A percentile compares a stretch with the other conserved stretches of the same genome.
Evolutionary conservation across 2,113 vertebrate genomes (phyloP).

Genomic region (Mixornis gularis): DNA sequence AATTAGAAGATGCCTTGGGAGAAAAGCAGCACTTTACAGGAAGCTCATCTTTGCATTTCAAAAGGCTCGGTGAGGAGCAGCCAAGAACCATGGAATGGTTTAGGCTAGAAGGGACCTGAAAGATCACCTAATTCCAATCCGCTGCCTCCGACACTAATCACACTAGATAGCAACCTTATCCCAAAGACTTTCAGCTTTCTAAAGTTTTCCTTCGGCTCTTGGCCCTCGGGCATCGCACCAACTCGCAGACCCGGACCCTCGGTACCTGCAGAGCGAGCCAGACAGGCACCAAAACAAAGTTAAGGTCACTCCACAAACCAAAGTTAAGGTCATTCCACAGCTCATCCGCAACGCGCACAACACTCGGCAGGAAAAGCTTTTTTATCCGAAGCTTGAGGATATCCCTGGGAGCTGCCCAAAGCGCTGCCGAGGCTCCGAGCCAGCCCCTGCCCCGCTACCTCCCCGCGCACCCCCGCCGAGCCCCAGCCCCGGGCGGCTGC

Average conservation of each 20-base stretch:
- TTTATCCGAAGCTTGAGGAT: neutral
- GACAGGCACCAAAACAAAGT: neutral
- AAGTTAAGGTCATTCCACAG: neutral
- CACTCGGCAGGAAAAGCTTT: neutral
- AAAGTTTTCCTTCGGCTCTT: neutral
- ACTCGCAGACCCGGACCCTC: neutral
- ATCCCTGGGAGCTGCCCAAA: neutral
- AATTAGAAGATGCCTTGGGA: neutral
- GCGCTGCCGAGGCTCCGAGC: neutral
- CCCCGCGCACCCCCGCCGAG: neutral
- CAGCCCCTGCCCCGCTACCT: neutral
- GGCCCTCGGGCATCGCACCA: neutral
- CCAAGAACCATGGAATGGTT: neutral
- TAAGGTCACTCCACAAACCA: neutral
- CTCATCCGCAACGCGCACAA: neutral
- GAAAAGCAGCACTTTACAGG: neutral
- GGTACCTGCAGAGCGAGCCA: accelerated
- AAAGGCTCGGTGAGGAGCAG: neutral
- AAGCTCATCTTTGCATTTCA: neutral
- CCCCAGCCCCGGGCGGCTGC: neutral
- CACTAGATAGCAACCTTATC: neutral
- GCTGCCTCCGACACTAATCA: neutral
- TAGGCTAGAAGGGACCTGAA: neutral
- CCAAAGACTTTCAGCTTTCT: neutral
- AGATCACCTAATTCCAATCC: neutral